A percentile compares a stretch with the other conserved stretches of the same genome.
Evolutionary conservation across 2,113 vertebrate genomes (phyloP).

Genomic region (Muntiacus reevesi): DNA sequence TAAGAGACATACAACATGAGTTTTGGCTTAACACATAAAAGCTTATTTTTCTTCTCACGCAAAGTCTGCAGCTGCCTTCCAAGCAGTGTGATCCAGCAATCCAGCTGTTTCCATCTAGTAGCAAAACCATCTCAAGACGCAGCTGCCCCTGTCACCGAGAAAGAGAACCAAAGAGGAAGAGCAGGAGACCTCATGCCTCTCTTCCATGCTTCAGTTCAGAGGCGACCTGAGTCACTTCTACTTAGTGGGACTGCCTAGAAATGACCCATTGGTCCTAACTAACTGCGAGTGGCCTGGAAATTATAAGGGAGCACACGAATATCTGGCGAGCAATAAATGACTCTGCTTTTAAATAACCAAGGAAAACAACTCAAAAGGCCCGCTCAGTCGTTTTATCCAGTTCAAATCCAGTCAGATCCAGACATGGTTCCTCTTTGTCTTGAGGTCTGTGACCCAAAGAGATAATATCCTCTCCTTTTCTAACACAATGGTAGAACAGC

Average conservation of each 20-base stretch:
- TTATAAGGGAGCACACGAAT: background rate
- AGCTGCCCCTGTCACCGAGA: background rate
- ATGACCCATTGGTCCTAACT: background rate
- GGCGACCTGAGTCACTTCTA: background rate
- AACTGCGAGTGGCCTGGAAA: background rate
- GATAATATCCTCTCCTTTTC: background rate
- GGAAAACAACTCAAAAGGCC: background rate
- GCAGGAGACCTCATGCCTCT: background rate
- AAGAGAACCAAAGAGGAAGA: background rate
- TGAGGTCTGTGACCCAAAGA: background rate
- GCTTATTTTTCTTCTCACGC: slow-evolving; percentile 32
- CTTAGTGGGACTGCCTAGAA: background rate
- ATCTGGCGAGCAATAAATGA: background rate
- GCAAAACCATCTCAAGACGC: background rate
- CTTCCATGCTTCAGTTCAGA: background rate
- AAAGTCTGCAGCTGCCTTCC: background rate
- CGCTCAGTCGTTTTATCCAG: background rate
- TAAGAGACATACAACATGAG: background rate
- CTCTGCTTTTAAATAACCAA: background rate
- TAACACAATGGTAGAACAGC: background rate
- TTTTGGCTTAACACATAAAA: background rate
- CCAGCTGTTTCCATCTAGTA: slow-evolving; percentile 36
- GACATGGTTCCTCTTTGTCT: background rate
- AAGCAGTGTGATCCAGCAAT: background rate
- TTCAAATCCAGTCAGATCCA: background rate